phyloP scores from a whole-genome alignment of 2,888 invertebrate genomes.

The Nowickia ferox region DNA sequence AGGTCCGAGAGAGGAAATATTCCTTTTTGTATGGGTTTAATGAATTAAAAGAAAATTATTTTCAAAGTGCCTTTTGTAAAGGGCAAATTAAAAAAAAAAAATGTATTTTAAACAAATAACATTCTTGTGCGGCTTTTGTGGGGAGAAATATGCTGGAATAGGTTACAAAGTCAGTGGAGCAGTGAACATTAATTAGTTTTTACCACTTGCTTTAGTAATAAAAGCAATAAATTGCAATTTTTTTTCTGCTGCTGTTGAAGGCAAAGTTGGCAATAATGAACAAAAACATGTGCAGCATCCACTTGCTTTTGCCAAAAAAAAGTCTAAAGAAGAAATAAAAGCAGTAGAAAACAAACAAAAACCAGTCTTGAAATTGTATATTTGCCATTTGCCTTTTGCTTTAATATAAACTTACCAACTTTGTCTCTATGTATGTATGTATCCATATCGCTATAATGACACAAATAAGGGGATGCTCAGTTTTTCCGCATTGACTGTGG shows the following conservation, averaged over 20 bases:
- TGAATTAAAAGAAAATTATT: constrained; percentile 20
- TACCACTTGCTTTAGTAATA: constrained; percentile 64
- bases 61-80: neutral
- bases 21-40: neutral
- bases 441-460: constrained; percentile 5
- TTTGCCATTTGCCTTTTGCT: constrained; percentile 35
- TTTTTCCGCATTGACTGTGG: neutral
- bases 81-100: neutral
- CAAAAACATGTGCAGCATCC: constrained; percentile 62
- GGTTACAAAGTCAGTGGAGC: constrained; percentile 63
- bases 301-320: constrained; percentile 31
- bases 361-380: constrained; percentile 41
- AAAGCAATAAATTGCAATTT: constrained; percentile 58
- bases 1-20: constrained; percentile 5
- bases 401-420: constrained; percentile 27
- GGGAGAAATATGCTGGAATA: constrained; percentile 22
- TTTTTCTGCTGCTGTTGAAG: constrained; percentile 30
- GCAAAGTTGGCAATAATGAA: constrained; percentile 63
- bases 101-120: neutral
- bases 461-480: constrained; percentile 41
- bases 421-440: neutral
- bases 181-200: constrained; percentile 69
- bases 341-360: neutral
- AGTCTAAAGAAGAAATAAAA: constrained; percentile 16
- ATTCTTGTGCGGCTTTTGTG: neutral